A percentile compares a stretch with the other conserved stretches of the same genome.
Evolutionary conservation across 2,113 vertebrate species (phyloP).

Genomic region (Aplodontia rufa): DNA sequence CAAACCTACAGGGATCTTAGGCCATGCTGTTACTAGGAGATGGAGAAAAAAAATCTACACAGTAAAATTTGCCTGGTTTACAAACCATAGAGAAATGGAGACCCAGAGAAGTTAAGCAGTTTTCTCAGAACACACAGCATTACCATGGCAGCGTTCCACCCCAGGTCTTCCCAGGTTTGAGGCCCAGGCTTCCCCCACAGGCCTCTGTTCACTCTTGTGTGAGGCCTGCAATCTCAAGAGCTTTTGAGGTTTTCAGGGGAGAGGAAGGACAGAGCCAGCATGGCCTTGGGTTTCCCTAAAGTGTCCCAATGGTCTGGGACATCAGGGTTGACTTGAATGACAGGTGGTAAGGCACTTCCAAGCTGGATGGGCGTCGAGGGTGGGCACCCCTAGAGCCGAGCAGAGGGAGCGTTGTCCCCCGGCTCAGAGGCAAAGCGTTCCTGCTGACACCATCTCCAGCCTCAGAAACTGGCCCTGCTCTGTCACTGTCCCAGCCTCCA

Average conservation of each 20-base stretch:
- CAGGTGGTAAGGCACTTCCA: background rate
- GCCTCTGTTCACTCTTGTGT: background rate
- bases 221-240: no score
- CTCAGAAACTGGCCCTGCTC: background rate
- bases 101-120: background rate
- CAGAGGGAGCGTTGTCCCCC: no score
- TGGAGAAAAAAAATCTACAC: no score
- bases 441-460: no score
- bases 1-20: background rate
- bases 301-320: background rate
- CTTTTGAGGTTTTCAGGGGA: background rate
- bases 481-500: background rate
- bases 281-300: background rate
- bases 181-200: background rate
- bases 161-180: background rate
- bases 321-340: background rate
- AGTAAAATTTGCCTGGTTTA: background rate
- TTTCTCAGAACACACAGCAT: background rate
- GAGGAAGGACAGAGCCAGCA: background rate
- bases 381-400: background rate
- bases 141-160: background rate
- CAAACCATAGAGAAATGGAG: constrained; percentile 2
- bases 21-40: background rate
- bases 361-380: background rate
- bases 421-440: no score